Evolutionary conservation across 2,888 invertebrate species (phyloP), one percentile per base, ranked within the genome.

Genomic region (Oscheius sp.): DNA sequence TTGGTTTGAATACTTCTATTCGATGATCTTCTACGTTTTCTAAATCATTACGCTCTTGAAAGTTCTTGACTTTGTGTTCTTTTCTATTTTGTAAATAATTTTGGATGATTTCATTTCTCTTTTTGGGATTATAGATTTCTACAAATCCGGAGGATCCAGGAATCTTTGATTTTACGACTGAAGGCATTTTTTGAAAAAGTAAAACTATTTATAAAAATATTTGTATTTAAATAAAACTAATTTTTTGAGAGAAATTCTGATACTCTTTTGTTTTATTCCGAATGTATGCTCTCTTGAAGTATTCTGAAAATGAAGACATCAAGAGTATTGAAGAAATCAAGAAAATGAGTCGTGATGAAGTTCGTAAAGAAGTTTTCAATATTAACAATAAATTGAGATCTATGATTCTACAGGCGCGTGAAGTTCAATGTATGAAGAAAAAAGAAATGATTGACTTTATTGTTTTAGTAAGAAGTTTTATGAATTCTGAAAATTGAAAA

Each of bases 61-160:
- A 17, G 25, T 53, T 53, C 17, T 46, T 68, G 33, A 69, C 55
- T 69, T 66, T 66, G 65, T 66, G 65, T 34, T 66, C 65, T 31
- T 68, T 66, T 69, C 39, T 66, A 25, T 66, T 27, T 25, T 34
- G 10, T 1, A 68, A 69, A 27, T 17, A 1, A 55, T 8, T 12
- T 68, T 68, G n/a, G 12, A 68, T 23, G 10, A 68, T 68, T 50
- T 68, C 68, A 68, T 68, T 69, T 42, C 69, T 42, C 27, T 68
- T 68, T 31, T 68, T 68, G 0, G 68, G 69, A 69, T 69, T 20
- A 69, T 70, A 69, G 23, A 57, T 69, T 68, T 68, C 66, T 1
- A 33, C n/a, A 6, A 23, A 66, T 69, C 34, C 23, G 67, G 15
- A 12, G n/a, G n/a, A 17, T 20, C 17, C 34, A 10, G 20, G n/a